phyloP scores from a whole-genome alignment of 2,113 vertebrate species.

The Anolis carolinensis region DNA sequence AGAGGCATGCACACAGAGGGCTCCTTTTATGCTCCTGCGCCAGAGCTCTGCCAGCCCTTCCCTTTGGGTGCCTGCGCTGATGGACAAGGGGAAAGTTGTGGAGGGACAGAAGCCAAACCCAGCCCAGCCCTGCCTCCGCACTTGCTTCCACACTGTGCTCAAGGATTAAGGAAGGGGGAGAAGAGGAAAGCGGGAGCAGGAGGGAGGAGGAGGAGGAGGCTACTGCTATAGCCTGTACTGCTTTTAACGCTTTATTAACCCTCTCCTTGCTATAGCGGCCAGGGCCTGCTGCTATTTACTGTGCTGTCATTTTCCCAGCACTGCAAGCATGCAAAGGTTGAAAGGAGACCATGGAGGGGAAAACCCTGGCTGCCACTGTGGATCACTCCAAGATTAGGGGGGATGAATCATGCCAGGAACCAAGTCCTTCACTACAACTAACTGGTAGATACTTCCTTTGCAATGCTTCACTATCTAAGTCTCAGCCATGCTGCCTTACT shows the following conservation, averaged over 20 bases:
- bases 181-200: constrained; percentile 33
- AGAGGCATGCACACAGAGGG: not conserved
- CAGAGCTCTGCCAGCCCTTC: constrained; percentile 16
- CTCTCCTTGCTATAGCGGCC: not conserved
- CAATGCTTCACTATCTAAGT: not conserved
- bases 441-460: constrained; percentile 19
- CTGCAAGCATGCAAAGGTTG: not conserved
- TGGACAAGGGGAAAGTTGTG: constrained; percentile 42
- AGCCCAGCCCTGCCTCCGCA: constrained; percentile 58
- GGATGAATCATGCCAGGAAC: not conserved
- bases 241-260: constrained; percentile 23
- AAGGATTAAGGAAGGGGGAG: constrained; percentile 66
- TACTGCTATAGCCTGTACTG: not conserved
- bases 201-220: constrained; percentile 38
- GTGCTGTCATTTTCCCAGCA: not conserved
- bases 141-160: constrained; percentile 52
- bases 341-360: not conserved
- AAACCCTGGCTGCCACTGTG: not conserved
- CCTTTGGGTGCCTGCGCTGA: not conserved
- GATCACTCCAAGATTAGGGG: not conserved
- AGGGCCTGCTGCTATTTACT: not conserved
- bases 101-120: constrained; percentile 27
- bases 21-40: constrained; percentile 15
- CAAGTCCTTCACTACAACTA: not conserved
- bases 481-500: not conserved